Percentiles rank a stretch among this genome's conserved stretches.
These are phyloP conservation scores for Heliothis subflexa DNA, from an alignment of 1,140 invertebrate species.

Conservation along the genomic window DNA sequence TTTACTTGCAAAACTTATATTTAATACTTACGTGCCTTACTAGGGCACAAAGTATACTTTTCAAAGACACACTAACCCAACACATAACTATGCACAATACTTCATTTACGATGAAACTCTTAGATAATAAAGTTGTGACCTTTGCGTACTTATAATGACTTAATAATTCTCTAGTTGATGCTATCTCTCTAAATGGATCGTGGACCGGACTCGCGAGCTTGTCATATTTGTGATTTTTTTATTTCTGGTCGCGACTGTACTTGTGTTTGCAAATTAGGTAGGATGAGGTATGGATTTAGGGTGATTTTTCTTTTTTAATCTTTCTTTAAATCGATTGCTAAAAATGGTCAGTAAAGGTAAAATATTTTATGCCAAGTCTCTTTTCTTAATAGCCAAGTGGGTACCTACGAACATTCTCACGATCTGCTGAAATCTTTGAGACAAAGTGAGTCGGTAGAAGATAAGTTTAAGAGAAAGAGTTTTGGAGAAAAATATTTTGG, in stretches of 20 bases:
- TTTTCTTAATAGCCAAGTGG: no score
- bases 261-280: background rate
- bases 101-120: slow-evolving; percentile 42
- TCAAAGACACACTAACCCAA: background rate
- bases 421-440: no score
- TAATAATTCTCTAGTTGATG: slow-evolving; percentile 53
- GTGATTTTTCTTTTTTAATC: background rate
- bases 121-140: slow-evolving; percentile 46
- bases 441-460: no score
- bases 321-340: background rate
- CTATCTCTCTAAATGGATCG: slow-evolving; percentile 51
- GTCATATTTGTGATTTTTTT: slow-evolving; percentile 16
- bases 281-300: background rate
- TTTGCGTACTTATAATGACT: slow-evolving; percentile 53
- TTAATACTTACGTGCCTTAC: no score
- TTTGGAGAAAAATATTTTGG: no score
- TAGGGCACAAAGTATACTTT: background rate
- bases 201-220: slow-evolving; percentile 19
- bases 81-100: slow-evolving; percentile 31
- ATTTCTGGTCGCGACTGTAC: slow-evolving; percentile 23
- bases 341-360: no score
- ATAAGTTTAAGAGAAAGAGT: no score
- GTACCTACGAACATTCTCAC: no score
- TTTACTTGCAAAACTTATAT: no score
- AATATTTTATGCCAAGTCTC: no score